A percentile compares a stretch with the other conserved stretches of the same genome.
These are phyloP conservation scores for Galago senegalensis DNA, from an alignment of 2,797 vertebrate species.

Conservation along the genomic window DNA sequence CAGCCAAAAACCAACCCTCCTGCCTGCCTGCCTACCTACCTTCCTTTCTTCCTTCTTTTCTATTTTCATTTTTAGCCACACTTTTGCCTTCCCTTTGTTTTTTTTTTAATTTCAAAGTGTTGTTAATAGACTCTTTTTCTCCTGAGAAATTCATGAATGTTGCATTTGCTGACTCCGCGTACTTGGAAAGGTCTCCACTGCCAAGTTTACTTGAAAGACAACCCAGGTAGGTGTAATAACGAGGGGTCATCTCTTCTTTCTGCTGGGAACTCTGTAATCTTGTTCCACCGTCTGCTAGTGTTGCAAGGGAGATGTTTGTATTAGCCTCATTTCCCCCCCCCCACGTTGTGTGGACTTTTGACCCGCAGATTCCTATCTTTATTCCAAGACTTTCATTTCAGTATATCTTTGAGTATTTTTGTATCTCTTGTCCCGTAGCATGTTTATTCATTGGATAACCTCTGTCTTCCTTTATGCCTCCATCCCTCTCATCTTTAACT, in stretches of 20 bases:
- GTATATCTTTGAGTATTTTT: not conserved
- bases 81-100: slow-evolving; percentile 33
- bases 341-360: not conserved
- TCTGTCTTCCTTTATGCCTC: slow-evolving; percentile 41
- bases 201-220: slow-evolving; percentile 15
- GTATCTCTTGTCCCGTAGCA: not conserved
- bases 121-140: not conserved
- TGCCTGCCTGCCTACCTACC: not conserved
- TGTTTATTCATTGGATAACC: not conserved
- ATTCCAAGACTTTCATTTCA: slow-evolving; percentile 33
- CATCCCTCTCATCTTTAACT: slow-evolving; percentile 6
- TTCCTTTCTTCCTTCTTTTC: not conserved
- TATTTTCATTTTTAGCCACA: slow-evolving; percentile 22
- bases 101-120: slow-evolving; percentile 10
- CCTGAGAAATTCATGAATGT: not conserved
- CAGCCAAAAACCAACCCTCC: not conserved
- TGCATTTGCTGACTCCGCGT: not conserved
- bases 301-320: not conserved
- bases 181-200: not conserved
- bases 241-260: not conserved
- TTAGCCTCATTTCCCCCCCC: not conserved
- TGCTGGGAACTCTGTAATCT: not conserved
- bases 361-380: not conserved
- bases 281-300: not conserved
- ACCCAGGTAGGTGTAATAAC: slow-evolving; percentile 51